Base-by-base conservation (phyloP, 2,797 vertebrate species). In the Sandelia bainsii region DNA sequence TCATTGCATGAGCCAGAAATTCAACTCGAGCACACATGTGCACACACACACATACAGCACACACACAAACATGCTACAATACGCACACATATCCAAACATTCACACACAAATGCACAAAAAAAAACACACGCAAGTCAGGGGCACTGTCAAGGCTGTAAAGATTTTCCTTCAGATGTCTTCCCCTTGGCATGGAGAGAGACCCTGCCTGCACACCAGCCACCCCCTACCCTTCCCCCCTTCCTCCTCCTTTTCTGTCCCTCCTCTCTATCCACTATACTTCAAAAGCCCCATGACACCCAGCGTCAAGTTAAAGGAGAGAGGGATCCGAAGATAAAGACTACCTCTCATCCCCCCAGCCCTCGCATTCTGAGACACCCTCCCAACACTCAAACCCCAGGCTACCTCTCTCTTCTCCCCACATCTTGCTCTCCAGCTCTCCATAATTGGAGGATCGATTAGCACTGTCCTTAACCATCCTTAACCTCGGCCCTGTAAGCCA, bases 81-180 rank as follows among this genome's bases (percentile, higher is more conserved):
- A 80, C 77, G 82, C 86, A 76, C 69, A 76, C 51, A 70, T 37
- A 83, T 75, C 78, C 75, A 84, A 75, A 86, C 72, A 86, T 57
- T 65, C 73, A 65, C 80, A 76, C 72, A 84, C 67, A 81, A 67
- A 77, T 63, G 84, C 81, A 89, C 76, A 46, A 2, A 45, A 16
- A 45, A 72, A 77, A 75, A 77, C 20, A 39, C 79, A 82, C 62
- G 72, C 82, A 75, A 69, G 72, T 88, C 87, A 77, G 87, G 85
- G 89, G 56, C 83, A 79, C 84, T 88, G 89, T 91, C 91, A 91
- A 90, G 72, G 80, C 85, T 90, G 89, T 92, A 95, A 95, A 95
- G 93, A 94, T 94, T 93, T 95, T 92, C 89, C 91, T 93, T 94
- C 91, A 93, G 88, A 92, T 84, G 80, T 86, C 87, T 92, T 89